Percentiles rank a stretch among this genome's conserved stretches.
These are phyloP conservation scores for Nineta flava DNA, from an alignment of 2,888 invertebrate species.

Conservation along the genomic window DNA sequence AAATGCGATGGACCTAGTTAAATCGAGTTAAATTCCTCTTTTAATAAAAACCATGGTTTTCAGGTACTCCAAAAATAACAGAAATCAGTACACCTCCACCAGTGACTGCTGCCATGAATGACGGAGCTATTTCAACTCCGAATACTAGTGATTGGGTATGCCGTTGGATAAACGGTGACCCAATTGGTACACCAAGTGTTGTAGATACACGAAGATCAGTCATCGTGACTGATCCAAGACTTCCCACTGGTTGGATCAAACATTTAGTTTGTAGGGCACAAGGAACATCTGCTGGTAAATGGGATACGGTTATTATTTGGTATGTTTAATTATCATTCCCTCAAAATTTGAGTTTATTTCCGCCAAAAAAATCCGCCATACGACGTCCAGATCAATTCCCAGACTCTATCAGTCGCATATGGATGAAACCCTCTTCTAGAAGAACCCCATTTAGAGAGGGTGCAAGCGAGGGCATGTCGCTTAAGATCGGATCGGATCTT, in stretches of 20 bases:
- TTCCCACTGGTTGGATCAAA: conserved; percentile 64
- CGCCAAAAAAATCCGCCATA: no score
- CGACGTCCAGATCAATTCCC: no score
- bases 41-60: neutral
- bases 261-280: conserved; percentile 54
- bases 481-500: no score
- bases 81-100: neutral
- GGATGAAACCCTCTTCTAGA: no score
- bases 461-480: no score
- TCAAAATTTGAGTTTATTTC: no score
- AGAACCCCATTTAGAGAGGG: no score
- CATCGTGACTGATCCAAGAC: conserved; percentile 54
- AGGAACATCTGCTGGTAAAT: conserved; percentile 59
- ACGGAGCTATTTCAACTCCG: neutral
- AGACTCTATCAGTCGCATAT: no score
- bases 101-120: neutral
- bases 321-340: conserved; percentile 20
- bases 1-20: no score
- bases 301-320: conserved; percentile 64
- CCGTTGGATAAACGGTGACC: conserved; percentile 54
- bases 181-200: conserved; percentile 37
- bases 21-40: neutral
- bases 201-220: conserved; percentile 30
- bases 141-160: conserved; percentile 42
- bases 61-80: neutral